Evolutionary conservation across 1,140 invertebrate genomes (phyloP).

Genomic region (Stegodyphus dumicola): DNA sequence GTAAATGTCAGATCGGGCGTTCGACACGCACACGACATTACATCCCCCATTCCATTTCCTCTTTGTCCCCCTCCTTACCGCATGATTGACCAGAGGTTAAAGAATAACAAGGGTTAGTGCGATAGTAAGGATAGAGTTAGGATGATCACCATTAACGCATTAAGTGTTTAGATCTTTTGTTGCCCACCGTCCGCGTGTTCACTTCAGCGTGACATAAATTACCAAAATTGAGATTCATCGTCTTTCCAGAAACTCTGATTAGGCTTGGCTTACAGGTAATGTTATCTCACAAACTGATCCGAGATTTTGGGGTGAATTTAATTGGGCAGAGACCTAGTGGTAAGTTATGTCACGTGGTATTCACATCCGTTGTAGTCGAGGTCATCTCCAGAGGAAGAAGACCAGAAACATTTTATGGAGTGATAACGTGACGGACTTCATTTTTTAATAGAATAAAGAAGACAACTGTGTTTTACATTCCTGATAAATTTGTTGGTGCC

Average conservation of each 20-base stretch:
- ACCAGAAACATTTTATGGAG: conserved; percentile 7
- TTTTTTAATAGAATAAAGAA: too few species aligned
- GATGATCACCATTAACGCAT: conserved; percentile 30
- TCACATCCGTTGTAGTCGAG: conserved; percentile 24
- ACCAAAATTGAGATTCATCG: background rate
- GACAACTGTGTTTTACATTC: too few species aligned
- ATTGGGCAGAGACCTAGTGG: conserved; percentile 19
- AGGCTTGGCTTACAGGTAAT: background rate
- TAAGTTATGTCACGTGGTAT: conserved; percentile 44
- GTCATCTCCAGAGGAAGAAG: conserved; percentile 4
- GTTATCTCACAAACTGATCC: conserved; percentile 14
- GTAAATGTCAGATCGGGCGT: conserved; percentile 45
- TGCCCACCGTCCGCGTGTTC: background rate
- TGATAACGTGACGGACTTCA: conserved; percentile 6
- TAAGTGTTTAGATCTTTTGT: conserved; percentile 41
- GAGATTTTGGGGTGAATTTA: background rate
- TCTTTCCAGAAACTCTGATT: background rate
- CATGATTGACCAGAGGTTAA: conserved; percentile 43
- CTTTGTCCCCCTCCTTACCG: conserved; percentile 23
- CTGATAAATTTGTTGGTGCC: too few species aligned
- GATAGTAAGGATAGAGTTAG: too few species aligned
- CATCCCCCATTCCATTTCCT: conserved; percentile 32
- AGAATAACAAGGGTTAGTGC: conserved; percentile 18
- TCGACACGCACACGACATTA: conserved; percentile 56
- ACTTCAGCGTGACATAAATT: conserved; percentile 35